Percentiles rank a stretch among this genome's conserved stretches.
phyloP scores from a whole-genome alignment of 1,140 invertebrate species.

The Magallana ariakensis region DNA sequence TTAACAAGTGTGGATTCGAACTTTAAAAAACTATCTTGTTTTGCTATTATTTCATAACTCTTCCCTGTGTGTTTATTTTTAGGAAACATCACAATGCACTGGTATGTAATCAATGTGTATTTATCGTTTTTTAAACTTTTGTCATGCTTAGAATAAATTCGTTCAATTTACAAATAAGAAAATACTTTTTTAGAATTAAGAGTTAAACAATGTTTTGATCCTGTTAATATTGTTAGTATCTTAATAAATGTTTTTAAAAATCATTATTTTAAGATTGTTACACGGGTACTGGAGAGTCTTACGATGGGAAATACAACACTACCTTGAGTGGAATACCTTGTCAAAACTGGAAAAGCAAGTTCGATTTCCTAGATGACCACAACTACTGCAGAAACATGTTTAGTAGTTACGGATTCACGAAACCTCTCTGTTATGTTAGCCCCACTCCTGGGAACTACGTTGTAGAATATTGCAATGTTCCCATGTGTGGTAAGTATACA shows the following conservation, averaged over 20 bases:
- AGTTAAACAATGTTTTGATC: too few relatives aligned
- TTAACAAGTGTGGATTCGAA: not conserved
- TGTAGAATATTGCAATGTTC: not conserved
- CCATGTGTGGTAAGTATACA: not conserved
- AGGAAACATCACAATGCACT: not conserved
- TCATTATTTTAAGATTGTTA: not conserved
- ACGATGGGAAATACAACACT: not conserved
- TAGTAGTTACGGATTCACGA: not conserved
- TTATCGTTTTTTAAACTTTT: too few relatives aligned
- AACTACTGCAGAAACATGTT: not conserved
- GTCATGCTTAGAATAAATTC: too few relatives aligned
- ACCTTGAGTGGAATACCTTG: not conserved
- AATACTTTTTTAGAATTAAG: too few relatives aligned
- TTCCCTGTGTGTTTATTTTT: not conserved
- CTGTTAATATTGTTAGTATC: too few relatives aligned
- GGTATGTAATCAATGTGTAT: not conserved
- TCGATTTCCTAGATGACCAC: not conserved
- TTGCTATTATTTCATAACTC: not conserved
- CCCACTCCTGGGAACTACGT: not conserved
- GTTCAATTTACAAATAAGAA: too few relatives aligned
- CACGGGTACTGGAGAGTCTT: not conserved
- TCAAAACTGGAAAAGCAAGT: not conserved
- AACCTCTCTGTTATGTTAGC: not conserved
- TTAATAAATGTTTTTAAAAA: too few relatives aligned
- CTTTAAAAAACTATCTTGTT: not conserved